These are phyloP conservation scores for Odontocolon sp. DNA, from an alignment of 2,888 invertebrate genomes.

Conservation along the genomic window DNA sequence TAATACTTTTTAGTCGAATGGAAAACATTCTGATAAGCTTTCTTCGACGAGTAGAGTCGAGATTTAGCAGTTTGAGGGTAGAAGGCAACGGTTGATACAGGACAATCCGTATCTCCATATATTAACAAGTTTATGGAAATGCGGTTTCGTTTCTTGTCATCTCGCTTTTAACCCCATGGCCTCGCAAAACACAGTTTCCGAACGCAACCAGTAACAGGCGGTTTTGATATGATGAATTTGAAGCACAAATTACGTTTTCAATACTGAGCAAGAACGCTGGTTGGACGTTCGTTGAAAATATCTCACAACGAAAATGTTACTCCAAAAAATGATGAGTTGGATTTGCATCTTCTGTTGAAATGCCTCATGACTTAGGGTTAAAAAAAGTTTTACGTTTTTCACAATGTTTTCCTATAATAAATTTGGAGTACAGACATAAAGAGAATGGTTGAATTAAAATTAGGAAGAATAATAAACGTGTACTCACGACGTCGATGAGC, in stretches of 20 bases:
- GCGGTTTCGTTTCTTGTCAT: conserved; percentile 1
- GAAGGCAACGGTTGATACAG: neutral
- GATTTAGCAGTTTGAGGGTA: neutral
- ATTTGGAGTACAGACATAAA: no score
- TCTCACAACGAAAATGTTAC: neutral
- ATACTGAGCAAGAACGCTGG: neutral
- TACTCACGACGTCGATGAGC: conserved; percentile 95
- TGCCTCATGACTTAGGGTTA: no score
- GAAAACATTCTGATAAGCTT: neutral
- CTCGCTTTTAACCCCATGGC: neutral
- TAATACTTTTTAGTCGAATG: no score
- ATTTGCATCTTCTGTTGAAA: no score
- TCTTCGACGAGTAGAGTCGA: neutral
- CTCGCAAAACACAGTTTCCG: conserved; percentile 3
- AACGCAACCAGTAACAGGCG: neutral
- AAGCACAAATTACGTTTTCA: neutral
- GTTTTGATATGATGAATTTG: neutral
- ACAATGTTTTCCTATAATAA: no score
- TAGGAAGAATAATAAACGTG: conserved; percentile 1
- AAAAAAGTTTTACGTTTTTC: neutral
- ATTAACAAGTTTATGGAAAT: conserved; percentile 6
- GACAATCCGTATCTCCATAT: conserved; percentile 7
- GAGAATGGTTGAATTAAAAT: neutral
- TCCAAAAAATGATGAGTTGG: no score
- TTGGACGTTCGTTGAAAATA: neutral